Conservation (phyloP, 2,888 invertebrate genomes). For the Ganaspis brasiliensis region DNA sequence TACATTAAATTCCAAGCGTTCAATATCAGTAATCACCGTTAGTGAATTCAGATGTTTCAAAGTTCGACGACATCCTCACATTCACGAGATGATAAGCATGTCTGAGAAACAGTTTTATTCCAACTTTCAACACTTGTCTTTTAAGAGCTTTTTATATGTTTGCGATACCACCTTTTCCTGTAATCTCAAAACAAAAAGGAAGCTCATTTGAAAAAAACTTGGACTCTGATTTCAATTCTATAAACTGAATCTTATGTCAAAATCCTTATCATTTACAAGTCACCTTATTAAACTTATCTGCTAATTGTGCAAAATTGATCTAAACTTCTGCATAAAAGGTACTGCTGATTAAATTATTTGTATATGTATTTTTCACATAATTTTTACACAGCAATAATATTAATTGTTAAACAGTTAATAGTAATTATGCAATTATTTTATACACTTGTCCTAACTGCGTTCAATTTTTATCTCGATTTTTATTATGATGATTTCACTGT, state of each 20-base stretch:
- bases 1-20: not conserved
- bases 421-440: too few relatives aligned
- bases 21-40: slow-evolving; percentile 35
- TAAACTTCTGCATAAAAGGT: too few relatives aligned
- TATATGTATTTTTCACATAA: too few relatives aligned
- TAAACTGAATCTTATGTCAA: not conserved
- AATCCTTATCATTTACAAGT: not conserved
- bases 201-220: not conserved
- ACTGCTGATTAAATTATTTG: not conserved
- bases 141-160: slow-evolving; percentile 12
- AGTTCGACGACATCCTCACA: slow-evolving; percentile 37
- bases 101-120: slow-evolving; percentile 12
- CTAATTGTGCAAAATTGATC: not conserved
- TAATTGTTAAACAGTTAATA: too few relatives aligned
- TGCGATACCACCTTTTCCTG: not conserved
- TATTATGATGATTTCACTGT: too few relatives aligned
- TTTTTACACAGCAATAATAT: too few relatives aligned
- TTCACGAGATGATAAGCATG: slow-evolving; percentile 11
- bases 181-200: not conserved
- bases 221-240: not conserved
- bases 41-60: slow-evolving; percentile 27
- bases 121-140: slow-evolving; percentile 21
- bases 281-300: not conserved
- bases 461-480: too few relatives aligned
- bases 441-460: too few relatives aligned